Conservation (phyloP, 2,797 vertebrate genomes). For the Ctenopoma kingsleyae region DNA sequence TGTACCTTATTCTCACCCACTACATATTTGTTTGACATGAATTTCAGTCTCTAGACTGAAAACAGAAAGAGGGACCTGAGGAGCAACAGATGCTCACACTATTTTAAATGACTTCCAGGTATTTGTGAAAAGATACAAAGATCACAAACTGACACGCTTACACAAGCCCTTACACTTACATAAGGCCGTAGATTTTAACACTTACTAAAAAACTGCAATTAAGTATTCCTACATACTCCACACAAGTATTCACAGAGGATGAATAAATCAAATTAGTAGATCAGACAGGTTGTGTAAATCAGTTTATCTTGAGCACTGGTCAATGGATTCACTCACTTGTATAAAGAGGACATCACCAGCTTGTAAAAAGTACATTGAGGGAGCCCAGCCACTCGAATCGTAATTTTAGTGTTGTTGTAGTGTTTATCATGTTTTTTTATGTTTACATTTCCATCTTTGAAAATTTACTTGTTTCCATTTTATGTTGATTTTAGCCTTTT, state of each 20-base stretch:
- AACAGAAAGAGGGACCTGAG: neutral
- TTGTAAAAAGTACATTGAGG: neutral
- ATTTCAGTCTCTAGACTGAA: neutral
- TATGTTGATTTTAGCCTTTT: neutral
- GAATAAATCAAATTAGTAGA: neutral
- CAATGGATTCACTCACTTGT: neutral
- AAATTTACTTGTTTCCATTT: neutral
- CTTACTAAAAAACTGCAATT: neutral
- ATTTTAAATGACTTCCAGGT: neutral
- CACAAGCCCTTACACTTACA: neutral
- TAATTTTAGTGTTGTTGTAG: neutral
- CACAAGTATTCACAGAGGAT: neutral
- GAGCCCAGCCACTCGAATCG: neutral
- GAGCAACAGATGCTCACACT: neutral
- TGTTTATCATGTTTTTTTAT: neutral
- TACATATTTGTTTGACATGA: neutral
- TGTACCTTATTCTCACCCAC: neutral
- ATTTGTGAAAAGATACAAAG: neutral
- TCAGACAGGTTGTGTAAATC: neutral
- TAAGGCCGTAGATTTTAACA: neutral
- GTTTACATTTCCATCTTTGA: neutral
- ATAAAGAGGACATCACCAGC: neutral
- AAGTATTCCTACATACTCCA: neutral
- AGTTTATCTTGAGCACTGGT: neutral
- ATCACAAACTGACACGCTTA: neutral